Conservation (phyloP, 1,140 invertebrate species). For the Aphelinus certus region DNA sequence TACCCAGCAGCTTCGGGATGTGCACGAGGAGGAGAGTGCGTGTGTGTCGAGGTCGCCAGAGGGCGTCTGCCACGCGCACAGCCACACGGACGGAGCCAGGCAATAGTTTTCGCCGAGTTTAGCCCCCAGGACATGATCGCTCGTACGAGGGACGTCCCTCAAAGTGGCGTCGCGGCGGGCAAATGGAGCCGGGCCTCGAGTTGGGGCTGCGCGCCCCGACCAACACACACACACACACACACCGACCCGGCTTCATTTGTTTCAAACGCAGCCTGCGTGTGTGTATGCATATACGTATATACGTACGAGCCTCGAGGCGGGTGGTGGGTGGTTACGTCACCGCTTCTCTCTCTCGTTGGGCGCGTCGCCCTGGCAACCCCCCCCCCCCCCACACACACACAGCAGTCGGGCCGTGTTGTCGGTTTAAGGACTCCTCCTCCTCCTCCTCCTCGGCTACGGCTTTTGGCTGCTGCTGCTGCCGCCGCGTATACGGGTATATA, state of each 20-base stretch:
- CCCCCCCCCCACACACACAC: slow-evolving; percentile 13
- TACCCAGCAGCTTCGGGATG: background rate
- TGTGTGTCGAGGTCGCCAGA: too few relatives aligned
- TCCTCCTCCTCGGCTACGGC: background rate
- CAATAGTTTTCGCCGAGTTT: slow-evolving; percentile 56
- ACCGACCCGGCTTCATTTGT: slow-evolving; percentile 65
- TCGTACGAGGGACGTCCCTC: slow-evolving; percentile 38
- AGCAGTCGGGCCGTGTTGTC: slow-evolving; percentile 54
- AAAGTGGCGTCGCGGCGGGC: slow-evolving; percentile 8
- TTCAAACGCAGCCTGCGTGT: slow-evolving; percentile 57
- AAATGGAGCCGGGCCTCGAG: slow-evolving; percentile 22
- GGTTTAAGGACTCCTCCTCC: slow-evolving; percentile 53
- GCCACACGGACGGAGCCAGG: slow-evolving; percentile 10
- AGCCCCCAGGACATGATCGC: slow-evolving; percentile 53
- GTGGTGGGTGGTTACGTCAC: slow-evolving; percentile 59
- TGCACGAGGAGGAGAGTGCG: background rate
- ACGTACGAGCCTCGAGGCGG: too few relatives aligned
- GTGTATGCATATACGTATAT: background rate
- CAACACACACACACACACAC: slow-evolving; percentile 21
- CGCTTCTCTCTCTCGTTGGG: background rate
- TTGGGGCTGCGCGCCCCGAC: slow-evolving; percentile 20
- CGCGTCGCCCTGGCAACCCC: slow-evolving; percentile 63
- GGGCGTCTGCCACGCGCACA: background rate
- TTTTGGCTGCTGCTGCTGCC: background rate
- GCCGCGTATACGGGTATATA: slow-evolving; percentile 39